Evolutionary conservation across 2,888 invertebrate species (phyloP).

Genomic region (Clitarchus hookeri): DNA sequence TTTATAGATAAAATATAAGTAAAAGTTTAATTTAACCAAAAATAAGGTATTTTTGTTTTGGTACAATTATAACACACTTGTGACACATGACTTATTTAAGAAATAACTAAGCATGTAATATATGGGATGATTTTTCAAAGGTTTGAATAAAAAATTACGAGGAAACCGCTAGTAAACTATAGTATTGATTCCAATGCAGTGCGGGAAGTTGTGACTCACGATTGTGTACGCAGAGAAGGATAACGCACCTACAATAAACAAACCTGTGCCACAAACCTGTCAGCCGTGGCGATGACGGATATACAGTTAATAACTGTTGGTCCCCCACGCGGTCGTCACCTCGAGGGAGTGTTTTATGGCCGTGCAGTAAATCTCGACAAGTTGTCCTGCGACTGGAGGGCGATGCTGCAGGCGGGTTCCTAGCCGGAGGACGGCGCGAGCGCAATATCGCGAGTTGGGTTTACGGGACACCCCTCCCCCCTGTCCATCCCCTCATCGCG

Average conservation of each 20-base stretch:
- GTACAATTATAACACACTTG: too few species aligned
- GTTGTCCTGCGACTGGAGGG: too few species aligned
- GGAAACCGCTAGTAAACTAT: too few species aligned
- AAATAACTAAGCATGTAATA: too few species aligned
- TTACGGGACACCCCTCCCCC: background rate
- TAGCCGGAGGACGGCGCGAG: background rate
- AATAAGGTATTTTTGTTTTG: too few species aligned
- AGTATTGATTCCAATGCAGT: too few species aligned
- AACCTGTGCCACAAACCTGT: background rate
- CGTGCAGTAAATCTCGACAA: background rate
- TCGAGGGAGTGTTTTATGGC: background rate
- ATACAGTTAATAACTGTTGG: background rate
- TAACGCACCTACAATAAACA: background rate
- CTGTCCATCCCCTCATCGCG: background rate
- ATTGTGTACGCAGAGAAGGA: background rate
- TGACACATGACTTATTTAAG: too few species aligned
- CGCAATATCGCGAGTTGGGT: background rate
- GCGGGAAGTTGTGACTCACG: background rate
- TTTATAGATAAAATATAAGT: too few species aligned
- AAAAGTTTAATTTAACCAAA: too few species aligned
- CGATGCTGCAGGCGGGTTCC: background rate
- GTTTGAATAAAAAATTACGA: too few species aligned
- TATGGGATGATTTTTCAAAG: too few species aligned
- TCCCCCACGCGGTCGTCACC: background rate
- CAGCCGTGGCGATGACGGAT: background rate